These are phyloP conservation scores for Alexandromys fortis DNA, from an alignment of 2,113 vertebrate species.

Conservation along the genomic window DNA sequence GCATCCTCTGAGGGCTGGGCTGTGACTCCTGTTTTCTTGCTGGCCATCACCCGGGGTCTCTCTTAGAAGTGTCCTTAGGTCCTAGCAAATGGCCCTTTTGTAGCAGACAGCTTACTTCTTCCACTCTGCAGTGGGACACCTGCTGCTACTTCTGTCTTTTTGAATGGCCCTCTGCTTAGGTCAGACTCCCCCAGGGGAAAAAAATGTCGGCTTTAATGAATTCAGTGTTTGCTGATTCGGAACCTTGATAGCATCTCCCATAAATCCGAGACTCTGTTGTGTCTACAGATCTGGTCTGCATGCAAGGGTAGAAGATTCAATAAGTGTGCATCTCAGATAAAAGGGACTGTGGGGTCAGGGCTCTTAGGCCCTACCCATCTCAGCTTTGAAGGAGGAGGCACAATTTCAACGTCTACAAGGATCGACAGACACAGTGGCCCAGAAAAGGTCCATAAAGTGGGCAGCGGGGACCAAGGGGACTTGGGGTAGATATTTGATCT, in stretches of 20 bases:
- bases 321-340: not conserved
- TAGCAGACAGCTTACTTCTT: not conserved
- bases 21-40: not conserved
- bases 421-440: not conserved
- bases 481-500: not conserved
- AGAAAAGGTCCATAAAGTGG: too few species aligned
- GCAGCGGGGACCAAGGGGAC: not conserved
- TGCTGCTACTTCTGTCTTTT: not conserved
- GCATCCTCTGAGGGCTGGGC: not conserved
- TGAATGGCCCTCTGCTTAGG: not conserved
- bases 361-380: not conserved
- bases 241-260: not conserved
- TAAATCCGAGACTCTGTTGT: not conserved
- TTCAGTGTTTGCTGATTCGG: not conserved
- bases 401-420: not conserved
- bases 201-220: not conserved
- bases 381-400: not conserved
- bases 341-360: too few species aligned
- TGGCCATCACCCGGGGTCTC: not conserved
- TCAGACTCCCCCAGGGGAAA: not conserved
- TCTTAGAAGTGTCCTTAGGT: not conserved
- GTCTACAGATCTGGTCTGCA: not conserved
- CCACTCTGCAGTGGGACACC: too few species aligned
- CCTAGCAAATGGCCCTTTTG: not conserved
- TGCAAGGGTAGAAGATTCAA: not conserved